Base-by-base conservation (phyloP, 2,888 invertebrate genomes). In the Macrosiphum euphorbiae region DNA sequence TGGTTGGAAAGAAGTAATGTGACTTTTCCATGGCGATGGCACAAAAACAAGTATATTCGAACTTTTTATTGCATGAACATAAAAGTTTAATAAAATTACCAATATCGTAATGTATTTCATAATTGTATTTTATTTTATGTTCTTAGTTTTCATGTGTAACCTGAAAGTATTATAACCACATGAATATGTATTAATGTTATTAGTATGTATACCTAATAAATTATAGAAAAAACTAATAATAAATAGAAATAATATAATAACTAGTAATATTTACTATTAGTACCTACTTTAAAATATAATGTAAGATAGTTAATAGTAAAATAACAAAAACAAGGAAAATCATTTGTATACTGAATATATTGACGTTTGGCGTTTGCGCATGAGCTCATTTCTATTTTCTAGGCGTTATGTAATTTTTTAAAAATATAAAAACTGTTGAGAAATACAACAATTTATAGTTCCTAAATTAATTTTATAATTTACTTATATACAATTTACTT, bases 21-120 rank as follows among this genome's bases (percentile, higher is more conserved):
- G 94, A 94, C 94, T 94, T 90, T 86, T 94, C 90, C 90, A 94
- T 28, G 94, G 94, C 35, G 94, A 94, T 41, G 94, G 94, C 3
- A 58, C 4, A 26, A 94, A 94, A 50, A 94, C 50, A 20, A 94
- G 85, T 24, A 94, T 94, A 52, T 94, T 94, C 0, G 90, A 58
- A 86, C 89, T 50, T 67, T n/a, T 92, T 78, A 78, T 92, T 55
- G 28, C 67, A 28, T 2, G 41, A 41, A 92, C 87, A 47, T 47
- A 87, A 61, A 61, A 50, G 16, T 50, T 7, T 16, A 61, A 50
- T 16, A 88, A 41, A 50, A 87, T 55, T 16, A 47, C 50, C 35
- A 92, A 87, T 92, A 41, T 41, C 50, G 35, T 41, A 67, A 92
- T 50, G 26, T 50, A 41, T 67, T 87, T 92, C 92, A 92, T 92